A percentile compares a stretch with the other conserved stretches of the same genome.
phyloP scores from a whole-genome alignment of 2,113 vertebrate species.

The Pelvicachromis taeniatus region DNA sequence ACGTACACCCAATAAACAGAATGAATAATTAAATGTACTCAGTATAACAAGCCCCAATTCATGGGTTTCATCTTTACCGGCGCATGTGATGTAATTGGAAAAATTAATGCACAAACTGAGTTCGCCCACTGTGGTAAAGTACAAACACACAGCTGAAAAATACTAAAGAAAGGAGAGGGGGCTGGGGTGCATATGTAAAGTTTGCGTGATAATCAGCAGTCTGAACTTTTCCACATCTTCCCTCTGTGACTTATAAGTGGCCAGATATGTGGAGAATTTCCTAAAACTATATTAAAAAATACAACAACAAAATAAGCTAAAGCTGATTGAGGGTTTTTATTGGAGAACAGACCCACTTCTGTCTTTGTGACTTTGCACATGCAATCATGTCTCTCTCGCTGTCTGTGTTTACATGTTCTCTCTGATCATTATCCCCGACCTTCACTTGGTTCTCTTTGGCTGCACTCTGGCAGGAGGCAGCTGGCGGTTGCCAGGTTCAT shows the following conservation, averaged over 20 bases:
- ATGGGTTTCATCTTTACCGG: conserved; percentile 20
- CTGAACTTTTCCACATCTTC: not conserved
- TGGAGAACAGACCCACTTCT: not conserved
- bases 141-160: conserved; percentile 5
- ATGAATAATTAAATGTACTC: conserved; percentile 50
- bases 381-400: not conserved
- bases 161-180: conserved; percentile 60
- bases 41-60: not conserved
- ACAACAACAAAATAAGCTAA: not conserved
- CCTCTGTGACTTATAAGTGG: not conserved
- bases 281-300: not conserved
- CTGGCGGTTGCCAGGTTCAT: conserved; percentile 60
- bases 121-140: conserved; percentile 74
- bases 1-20: conserved; percentile 22
- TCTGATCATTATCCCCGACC: conserved; percentile 52
- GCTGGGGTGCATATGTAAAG: conserved; percentile 60
- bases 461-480: conserved; percentile 50
- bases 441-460: conserved; percentile 43
- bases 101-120: conserved; percentile 82
- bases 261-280: not conserved
- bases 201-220: conserved; percentile 20
- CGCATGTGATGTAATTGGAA: conserved; percentile 75
- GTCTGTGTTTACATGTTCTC: conserved; percentile 33
- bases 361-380: not conserved
- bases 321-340: accelerated